Conservation (phyloP, 2,888 invertebrate species). For the Patella caerulea region DNA sequence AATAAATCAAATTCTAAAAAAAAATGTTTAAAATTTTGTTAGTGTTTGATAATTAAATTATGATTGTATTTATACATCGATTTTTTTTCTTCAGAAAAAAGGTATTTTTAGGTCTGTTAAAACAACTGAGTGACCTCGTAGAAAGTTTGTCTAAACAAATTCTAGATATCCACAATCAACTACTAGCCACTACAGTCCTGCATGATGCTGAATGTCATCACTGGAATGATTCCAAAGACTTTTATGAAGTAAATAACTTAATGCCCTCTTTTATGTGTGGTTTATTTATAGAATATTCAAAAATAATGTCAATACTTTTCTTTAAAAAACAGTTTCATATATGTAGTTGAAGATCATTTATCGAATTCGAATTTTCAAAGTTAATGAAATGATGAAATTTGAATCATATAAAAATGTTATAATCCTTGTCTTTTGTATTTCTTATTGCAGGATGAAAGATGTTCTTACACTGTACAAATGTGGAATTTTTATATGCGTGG, state of each 20-base stretch:
- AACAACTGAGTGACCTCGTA: slow-evolving; percentile 63
- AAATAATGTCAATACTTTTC: no score
- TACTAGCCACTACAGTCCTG: slow-evolving; percentile 60
- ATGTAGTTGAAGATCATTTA: no score
- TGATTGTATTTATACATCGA: not conserved
- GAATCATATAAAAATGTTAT: not conserved
- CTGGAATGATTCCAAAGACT: slow-evolving; percentile 66
- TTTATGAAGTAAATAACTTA: slow-evolving; percentile 60
- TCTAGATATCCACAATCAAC: slow-evolving; percentile 59
- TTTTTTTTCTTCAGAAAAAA: slow-evolving; percentile 56
- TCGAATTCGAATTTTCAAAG: not conserved
- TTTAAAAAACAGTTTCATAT: not conserved
- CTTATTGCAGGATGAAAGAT: slow-evolving; percentile 64
- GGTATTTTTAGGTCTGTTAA: slow-evolving; percentile 57
- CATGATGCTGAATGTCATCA: slow-evolving; percentile 66
- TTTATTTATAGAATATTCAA: no score
- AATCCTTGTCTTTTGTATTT: slow-evolving; percentile 4
- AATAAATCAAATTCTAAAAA: no score
- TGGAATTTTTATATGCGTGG: slow-evolving; percentile 66
- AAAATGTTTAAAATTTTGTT: not conserved
- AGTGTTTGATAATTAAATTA: not conserved
- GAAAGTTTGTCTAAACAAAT: slow-evolving; percentile 60
- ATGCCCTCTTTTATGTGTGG: no score
- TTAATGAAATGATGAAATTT: not conserved
- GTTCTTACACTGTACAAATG: slow-evolving; percentile 68